Evolutionary conservation across 2,888 invertebrate genomes (phyloP).

Genomic region (Drosophila tanythrix): DNA sequence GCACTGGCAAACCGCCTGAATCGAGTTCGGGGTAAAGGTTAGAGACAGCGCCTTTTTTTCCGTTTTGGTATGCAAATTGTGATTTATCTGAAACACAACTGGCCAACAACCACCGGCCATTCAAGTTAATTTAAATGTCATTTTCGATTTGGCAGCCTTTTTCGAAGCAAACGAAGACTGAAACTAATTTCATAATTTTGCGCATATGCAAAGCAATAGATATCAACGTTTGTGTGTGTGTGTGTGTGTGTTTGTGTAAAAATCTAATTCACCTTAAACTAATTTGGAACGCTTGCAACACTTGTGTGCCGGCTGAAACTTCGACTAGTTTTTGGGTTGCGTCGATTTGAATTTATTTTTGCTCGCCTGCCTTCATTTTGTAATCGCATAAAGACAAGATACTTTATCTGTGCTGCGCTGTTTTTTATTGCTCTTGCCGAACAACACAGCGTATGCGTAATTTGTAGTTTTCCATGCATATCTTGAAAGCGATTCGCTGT

Average conservation of each 20-base stretch:
- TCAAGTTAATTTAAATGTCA: constrained; percentile 67
- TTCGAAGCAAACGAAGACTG: constrained; percentile 46
- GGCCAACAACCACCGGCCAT: constrained; percentile 36
- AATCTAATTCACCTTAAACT: constrained; percentile 77
- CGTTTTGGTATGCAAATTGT: constrained; percentile 24
- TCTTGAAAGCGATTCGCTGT: constrained; percentile 53
- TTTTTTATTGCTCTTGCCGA: constrained; percentile 37
- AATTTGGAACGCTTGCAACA: constrained; percentile 52
- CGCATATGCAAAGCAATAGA: constrained; percentile 46
- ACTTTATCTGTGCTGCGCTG: constrained; percentile 51
- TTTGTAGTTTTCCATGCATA: constrained; percentile 77
- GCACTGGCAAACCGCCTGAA: neutral
- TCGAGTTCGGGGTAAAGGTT: neutral
- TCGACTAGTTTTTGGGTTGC: constrained; percentile 33
- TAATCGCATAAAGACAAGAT: constrained; percentile 54
- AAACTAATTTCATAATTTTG: constrained; percentile 71
- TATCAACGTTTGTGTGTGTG: constrained; percentile 12
- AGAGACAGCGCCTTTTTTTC: neutral
- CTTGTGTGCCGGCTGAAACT: constrained; percentile 39
- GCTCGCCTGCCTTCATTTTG: constrained; percentile 51
- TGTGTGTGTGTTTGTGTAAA: constrained; percentile 52
- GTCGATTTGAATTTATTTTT: constrained; percentile 41
- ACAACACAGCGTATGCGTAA: constrained; percentile 71
- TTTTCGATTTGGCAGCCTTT: constrained; percentile 69
- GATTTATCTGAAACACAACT: constrained; percentile 11